Conservation (phyloP, 2,888 invertebrate species). For the Pachymerium ferrugineum region DNA sequence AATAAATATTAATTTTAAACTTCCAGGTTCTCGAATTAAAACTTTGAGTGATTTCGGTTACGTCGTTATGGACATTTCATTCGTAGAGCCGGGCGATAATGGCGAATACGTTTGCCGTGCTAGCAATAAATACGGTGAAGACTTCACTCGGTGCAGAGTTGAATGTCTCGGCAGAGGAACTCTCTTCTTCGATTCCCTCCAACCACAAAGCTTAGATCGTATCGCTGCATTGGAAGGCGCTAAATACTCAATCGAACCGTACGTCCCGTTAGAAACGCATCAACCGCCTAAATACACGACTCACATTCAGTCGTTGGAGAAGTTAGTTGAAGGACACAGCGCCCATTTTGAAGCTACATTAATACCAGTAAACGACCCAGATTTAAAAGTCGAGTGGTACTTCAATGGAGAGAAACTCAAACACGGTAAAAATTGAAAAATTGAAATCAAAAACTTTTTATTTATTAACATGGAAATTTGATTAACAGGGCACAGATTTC, state of each 20-base stretch:
- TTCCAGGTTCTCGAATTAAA: conserved; percentile 73
- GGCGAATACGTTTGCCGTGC: conserved; percentile 92
- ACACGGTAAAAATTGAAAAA: conserved; percentile 35
- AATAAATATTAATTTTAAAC: too few relatives aligned
- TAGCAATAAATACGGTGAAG: conserved; percentile 80
- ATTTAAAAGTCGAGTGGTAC: conserved; percentile 86
- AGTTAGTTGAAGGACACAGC: conserved; percentile 88
- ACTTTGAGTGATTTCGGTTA: conserved; percentile 93
- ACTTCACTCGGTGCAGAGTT: conserved; percentile 77
- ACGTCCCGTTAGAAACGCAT: conserved; percentile 34
- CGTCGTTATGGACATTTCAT: conserved; percentile 89
- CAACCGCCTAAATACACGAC: conserved; percentile 82
- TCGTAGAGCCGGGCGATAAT: conserved; percentile 83
- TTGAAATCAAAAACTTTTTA: neutral
- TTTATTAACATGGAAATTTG: neutral
- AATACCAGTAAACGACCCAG: conserved; percentile 90
- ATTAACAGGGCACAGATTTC: conserved; percentile 82
- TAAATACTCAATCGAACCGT: conserved; percentile 34
- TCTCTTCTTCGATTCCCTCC: conserved; percentile 79
- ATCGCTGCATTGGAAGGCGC: conserved; percentile 73
- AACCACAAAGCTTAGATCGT: conserved; percentile 81
- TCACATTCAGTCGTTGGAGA: conserved; percentile 75
- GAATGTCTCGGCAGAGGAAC: conserved; percentile 63
- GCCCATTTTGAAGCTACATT: conserved; percentile 81
- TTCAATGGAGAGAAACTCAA: conserved; percentile 87